These are phyloP conservation scores for Mellilla xanthometata DNA, from an alignment of 2,888 invertebrate genomes.

Conservation along the genomic window DNA sequence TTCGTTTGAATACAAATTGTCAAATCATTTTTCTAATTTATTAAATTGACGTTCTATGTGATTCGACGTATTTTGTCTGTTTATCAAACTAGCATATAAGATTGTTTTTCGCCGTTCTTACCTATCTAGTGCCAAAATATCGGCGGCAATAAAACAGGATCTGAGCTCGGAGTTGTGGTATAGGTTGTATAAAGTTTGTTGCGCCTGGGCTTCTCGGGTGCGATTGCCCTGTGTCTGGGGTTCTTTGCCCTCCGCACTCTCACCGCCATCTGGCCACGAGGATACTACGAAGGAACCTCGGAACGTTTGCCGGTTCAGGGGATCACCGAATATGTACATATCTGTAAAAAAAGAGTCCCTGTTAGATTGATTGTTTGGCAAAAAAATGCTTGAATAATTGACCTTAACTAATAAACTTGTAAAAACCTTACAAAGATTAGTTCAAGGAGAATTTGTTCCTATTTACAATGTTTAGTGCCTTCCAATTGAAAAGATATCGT, in stretches of 20 bases:
- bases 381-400: too few relatives aligned
- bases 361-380: too few relatives aligned
- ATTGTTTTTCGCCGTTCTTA: slow-evolving; percentile 66
- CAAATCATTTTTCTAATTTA: slow-evolving; percentile 9
- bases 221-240: slow-evolving; percentile 87
- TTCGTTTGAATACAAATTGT: slow-evolving; percentile 9
- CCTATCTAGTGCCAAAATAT: slow-evolving; percentile 93
- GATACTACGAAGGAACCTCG: slow-evolving; percentile 91
- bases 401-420: too few relatives aligned
- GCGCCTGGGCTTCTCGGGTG: slow-evolving; percentile 88
- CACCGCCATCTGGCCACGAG: slow-evolving; percentile 85
- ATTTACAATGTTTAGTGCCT: neutral
- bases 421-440: too few relatives aligned
- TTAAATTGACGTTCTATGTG: neutral
- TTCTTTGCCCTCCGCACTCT: slow-evolving; percentile 83
- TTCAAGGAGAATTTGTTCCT: too few relatives aligned
- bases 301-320: slow-evolving; percentile 90
- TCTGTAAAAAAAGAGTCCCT: too few relatives aligned
- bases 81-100: too few relatives aligned
- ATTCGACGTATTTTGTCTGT: too few relatives aligned
- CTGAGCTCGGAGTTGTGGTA: slow-evolving; percentile 88
- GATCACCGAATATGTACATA: slow-evolving; percentile 87
- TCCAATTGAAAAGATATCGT: slow-evolving; percentile 5
- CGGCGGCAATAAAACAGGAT: slow-evolving; percentile 89
- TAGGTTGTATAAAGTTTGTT: slow-evolving; percentile 88